Percentiles rank a stretch among this genome's conserved stretches.
These are phyloP conservation scores for Euphydryas editha DNA, from an alignment of 2,888 invertebrate species.

Conservation along the genomic window DNA sequence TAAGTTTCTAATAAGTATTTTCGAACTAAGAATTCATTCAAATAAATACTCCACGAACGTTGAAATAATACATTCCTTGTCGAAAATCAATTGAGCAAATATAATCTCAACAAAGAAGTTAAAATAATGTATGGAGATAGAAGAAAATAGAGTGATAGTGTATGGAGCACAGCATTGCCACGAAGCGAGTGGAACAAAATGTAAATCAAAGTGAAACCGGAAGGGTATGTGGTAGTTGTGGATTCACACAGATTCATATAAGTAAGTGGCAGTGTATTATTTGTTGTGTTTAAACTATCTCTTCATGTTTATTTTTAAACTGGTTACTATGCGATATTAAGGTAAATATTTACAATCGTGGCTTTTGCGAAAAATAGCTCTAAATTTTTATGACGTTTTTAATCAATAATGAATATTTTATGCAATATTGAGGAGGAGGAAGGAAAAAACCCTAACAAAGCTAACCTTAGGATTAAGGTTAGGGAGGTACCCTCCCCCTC, in stretches of 20 bases:
- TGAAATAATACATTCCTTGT: constrained; percentile 20
- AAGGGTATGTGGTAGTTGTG: constrained; percentile 47
- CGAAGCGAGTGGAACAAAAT: constrained; percentile 78
- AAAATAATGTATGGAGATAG: constrained; percentile 50
- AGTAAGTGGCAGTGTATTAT: constrained; percentile 25
- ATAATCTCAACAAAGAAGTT: constrained; percentile 42
- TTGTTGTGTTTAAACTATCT: constrained; percentile 22
- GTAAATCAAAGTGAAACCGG: constrained; percentile 65
- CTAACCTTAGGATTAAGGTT: too few species aligned
- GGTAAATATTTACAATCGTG: too few species aligned
- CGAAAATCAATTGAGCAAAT: constrained; percentile 14
- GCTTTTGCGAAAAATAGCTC: too few species aligned
- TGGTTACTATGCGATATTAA: constrained; percentile 18
- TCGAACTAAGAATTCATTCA: constrained; percentile 36
- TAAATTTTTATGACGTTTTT: too few species aligned
- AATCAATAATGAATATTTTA: too few species aligned
- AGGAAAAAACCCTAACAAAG: too few species aligned
- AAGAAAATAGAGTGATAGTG: constrained; percentile 52
- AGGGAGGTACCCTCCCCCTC: too few species aligned
- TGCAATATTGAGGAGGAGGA: too few species aligned
- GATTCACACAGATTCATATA: constrained; percentile 26
- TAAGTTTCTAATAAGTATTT: not conserved
- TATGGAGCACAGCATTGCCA: constrained; percentile 79
- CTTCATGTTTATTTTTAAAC: constrained; percentile 5
- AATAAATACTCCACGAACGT: constrained; percentile 34